Conservation (phyloP, 1,140 invertebrate genomes). For the Megalopta genalis region DNA sequence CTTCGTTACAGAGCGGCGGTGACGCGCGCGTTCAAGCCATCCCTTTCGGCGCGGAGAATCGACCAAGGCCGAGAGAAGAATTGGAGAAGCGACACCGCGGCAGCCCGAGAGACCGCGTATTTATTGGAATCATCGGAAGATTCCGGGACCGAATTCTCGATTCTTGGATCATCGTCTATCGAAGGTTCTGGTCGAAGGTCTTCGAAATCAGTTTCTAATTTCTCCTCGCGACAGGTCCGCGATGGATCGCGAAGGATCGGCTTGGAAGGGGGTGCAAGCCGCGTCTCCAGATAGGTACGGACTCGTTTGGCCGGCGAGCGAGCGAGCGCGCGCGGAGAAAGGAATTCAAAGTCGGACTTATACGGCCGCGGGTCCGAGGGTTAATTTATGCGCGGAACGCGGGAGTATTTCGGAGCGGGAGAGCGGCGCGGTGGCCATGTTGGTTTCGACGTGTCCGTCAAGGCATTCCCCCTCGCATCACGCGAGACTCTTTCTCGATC, state of each 20-base stretch:
- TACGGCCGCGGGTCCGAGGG: neutral
- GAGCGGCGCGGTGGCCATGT: slow-evolving; percentile 56
- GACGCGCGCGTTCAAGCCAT: too few relatives aligned
- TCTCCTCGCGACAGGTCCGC: neutral
- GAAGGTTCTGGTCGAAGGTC: neutral
- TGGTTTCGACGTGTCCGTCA: slow-evolving; percentile 63
- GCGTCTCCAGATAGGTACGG: too few relatives aligned
- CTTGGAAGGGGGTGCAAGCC: too few relatives aligned
- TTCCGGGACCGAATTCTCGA: too few relatives aligned
- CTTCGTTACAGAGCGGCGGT: too few relatives aligned
- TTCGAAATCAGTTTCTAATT: slow-evolving; percentile 9
- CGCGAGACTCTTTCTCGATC: slow-evolving; percentile 42
- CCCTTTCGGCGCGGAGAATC: neutral
- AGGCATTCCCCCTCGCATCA: slow-evolving; percentile 46
- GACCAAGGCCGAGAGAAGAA: neutral
- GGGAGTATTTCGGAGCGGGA: slow-evolving; percentile 31
- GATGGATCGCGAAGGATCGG: neutral
- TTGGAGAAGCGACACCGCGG: neutral
- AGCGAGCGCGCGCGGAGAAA: slow-evolving; percentile 3
- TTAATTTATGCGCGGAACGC: slow-evolving; percentile 51
- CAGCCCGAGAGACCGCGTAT: too few relatives aligned
- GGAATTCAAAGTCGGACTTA: neutral
- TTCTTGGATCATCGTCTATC: too few relatives aligned
- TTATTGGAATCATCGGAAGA: neutral
- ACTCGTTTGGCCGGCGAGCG: too few relatives aligned